Evolutionary conservation across 2,888 invertebrate species (phyloP), one percentile per base, ranked within the genome.

Genomic region (Patella pellucida): DNA sequence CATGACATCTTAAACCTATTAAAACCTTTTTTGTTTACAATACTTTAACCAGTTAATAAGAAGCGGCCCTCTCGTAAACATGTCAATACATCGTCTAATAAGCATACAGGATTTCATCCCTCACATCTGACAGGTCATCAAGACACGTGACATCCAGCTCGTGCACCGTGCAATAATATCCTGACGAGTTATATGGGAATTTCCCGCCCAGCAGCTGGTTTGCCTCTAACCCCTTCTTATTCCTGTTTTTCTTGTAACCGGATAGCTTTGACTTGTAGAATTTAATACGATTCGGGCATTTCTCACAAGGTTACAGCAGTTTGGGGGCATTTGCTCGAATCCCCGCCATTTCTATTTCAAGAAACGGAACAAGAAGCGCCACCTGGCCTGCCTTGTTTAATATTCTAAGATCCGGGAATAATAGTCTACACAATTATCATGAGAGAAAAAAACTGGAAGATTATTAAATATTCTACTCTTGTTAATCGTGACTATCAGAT

Each of bases 401-500:
- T 41, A 9, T 41, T 9, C 9, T 41, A 9, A 41, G 41, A 41
- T 41, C 9, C 9, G 41, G 9, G 41, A 41, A 41, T 41, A 41
- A 41, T 41, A n/a, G n/a, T n/a, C n/a, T n/a, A 41, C 41, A 41
- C 41, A 41, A 41, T 41, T 9, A 41, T 41, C 41, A 41, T 7
- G 41, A 41, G 1, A 41, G 41, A 41, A 41, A 62, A 62, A 62
- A 62, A 62, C 23, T 15, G 62, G 2, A 23, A 23, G 23, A 62
- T 62, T 62, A 23, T 62, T 23, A 23, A 62, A 62, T 62, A 62
- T 62, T 62, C 62, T 19, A 9, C 19, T 23, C 19, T 23, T 23
- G 62, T 62, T 23, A 62, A 62, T 62, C 62, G 62, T 23, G 62
- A 62, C 62, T 62, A 62, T 62, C 62, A 62, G 62, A 19, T 62